These are phyloP conservation scores for Hermodice carunculata DNA, from an alignment of 2,888 invertebrate species.

Conservation along the genomic window DNA sequence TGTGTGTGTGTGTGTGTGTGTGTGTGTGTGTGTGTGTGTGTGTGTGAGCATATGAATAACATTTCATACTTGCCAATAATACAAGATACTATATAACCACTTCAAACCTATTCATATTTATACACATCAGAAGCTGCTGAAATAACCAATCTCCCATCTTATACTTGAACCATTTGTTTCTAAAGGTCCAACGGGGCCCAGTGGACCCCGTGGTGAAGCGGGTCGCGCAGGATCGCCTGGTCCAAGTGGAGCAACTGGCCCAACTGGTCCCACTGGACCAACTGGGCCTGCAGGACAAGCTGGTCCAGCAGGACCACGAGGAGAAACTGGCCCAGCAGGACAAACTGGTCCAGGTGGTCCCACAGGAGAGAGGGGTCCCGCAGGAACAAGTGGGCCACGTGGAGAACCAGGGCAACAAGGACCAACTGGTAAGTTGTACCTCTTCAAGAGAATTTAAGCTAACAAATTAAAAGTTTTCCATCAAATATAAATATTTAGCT, in stretches of 20 bases:
- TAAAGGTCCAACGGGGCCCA: constrained; percentile 19
- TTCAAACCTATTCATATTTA: no score
- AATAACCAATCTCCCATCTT: no score
- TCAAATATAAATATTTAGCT: no score
- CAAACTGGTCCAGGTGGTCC: constrained; percentile 10
- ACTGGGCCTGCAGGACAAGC: constrained; percentile 72
- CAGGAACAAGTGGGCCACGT: constrained; percentile 36
- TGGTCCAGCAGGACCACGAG: constrained; percentile 47
- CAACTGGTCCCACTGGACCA: constrained; percentile 46
- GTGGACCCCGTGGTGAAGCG: constrained; percentile 25
- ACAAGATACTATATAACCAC: constrained; percentile 16
- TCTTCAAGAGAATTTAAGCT: no score
- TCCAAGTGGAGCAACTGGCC: constrained; percentile 21
- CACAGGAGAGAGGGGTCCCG: constrained; percentile 43
- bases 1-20: no score
- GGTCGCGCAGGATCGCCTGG: constrained; percentile 28
- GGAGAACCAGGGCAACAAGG: constrained; percentile 13
- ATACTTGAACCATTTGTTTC: constrained; percentile 18
- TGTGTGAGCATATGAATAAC: no score
- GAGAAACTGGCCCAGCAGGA: constrained; percentile 19
- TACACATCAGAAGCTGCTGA: no score
- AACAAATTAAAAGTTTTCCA: no score
- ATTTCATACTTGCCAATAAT: not conserved
- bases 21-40: no score
- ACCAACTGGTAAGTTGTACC: constrained; percentile 38